phyloP scores from a whole-genome alignment of 1,140 invertebrate genomes.

The Tetraneura akinire region DNA sequence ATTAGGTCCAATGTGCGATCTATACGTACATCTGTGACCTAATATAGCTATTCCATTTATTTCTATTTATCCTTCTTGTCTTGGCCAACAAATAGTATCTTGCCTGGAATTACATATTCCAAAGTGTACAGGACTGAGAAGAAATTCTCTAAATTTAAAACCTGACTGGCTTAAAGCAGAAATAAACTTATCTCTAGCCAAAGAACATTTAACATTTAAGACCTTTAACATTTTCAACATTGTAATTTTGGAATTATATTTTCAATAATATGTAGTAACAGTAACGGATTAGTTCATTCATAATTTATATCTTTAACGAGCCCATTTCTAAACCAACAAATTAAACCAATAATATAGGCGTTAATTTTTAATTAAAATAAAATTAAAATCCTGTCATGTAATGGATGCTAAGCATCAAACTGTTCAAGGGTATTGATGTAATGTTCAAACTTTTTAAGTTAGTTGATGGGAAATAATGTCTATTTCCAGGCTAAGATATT shows the following conservation, averaged over 20 bases:
- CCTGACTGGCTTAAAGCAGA: conserved; percentile 65
- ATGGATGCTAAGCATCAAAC: conserved; percentile 69
- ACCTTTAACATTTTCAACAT: conserved; percentile 91
- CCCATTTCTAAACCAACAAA: too few species aligned
- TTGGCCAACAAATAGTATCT: too few species aligned
- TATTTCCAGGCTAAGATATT: too few species aligned
- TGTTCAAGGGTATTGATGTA: conserved; percentile 70
- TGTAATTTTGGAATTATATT: conserved; percentile 66
- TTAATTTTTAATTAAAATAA: too few species aligned
- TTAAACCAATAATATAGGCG: background rate
- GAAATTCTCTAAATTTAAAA: conserved; percentile 80
- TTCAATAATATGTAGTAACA: conserved; percentile 69
- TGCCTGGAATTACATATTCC: too few species aligned
- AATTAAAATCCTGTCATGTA: conserved; percentile 69
- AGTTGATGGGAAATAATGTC: conserved; percentile 76
- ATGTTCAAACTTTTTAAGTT: conserved; percentile 75
- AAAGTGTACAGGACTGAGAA: conserved; percentile 79
- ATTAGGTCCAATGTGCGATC: too few species aligned
- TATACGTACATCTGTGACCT: too few species aligned
- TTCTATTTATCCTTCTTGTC: too few species aligned
- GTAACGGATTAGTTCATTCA: conserved; percentile 70
- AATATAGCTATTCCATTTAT: too few species aligned
- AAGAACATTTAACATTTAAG: conserved; percentile 88
- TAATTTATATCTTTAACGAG: conserved; percentile 73
- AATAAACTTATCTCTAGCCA: conserved; percentile 71